Base-by-base conservation (phyloP, 1,140 invertebrate species). In the Brachionus koreanus region DNA sequence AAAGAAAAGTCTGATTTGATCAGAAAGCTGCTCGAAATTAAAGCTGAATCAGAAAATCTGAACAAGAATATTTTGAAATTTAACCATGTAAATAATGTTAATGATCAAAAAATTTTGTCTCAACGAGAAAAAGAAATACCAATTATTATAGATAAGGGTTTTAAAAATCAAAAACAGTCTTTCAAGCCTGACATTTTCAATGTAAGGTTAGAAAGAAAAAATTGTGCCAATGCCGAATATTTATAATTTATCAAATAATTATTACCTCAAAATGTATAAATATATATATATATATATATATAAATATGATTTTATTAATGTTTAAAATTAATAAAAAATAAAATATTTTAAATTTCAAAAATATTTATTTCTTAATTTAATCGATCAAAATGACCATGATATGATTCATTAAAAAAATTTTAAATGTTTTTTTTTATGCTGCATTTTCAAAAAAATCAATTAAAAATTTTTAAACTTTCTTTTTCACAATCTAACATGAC, bases 1-100 rank as follows among this genome's bases (percentile, higher is more conserved):
- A 35, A 43, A 57, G 76, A 79, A 79, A 79, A 79, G 25, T 39
- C 76, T 13, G 29, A 12, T 61, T 65, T 79, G 19, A 79, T 79
- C 29, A 23, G 49, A 16, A 79, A 79, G 16, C 23, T 79, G 49
- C 16, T 79, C 13, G 49, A 79, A 35, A 79, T 79, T 13, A 79
- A 79, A 16, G 35, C 76, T 13, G 49, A 79, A 61, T 79, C 76
- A 29, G 76, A 57, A 25, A 65, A 43, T 43, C 29, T 79, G 3
- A 65, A 61, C 35, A 79, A 79, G 16, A 79, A 79, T 42, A 63
- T 79, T 9, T 4, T 77, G 2, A 77, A 77, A 19, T 25, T 77
- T 3, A 39, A 42, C 25, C 19, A 35, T 19, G 12, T 25, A 46
- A 25, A 74, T 12, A 35, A 19, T 43, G 42, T 2, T 19, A 69